A percentile compares a stretch with the other conserved stretches of the same genome.
Conservation (phyloP, 2,113 vertebrate genomes). For the Eulacestoma nigropectus region DNA sequence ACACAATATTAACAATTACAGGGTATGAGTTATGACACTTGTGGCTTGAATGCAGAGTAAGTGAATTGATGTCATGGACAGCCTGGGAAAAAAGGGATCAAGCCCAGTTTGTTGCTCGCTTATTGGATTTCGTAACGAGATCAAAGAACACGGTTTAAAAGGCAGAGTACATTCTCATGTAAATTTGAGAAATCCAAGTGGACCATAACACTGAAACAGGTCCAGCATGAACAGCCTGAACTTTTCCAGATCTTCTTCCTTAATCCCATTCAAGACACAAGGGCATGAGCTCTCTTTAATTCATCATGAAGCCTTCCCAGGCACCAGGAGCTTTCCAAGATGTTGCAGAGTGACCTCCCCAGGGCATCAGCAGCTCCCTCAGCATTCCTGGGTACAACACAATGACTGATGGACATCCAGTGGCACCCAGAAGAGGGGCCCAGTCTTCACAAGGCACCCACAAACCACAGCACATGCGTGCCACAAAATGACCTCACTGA, state of each 20-base stretch:
- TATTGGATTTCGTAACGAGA: rapidly evolving
- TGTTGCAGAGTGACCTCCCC: neutral
- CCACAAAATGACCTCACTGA: too few relatives aligned
- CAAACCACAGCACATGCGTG: neutral
- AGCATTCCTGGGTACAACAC: neutral
- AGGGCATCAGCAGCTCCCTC: neutral
- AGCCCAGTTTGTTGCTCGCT: neutral
- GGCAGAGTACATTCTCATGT: rapidly evolving
- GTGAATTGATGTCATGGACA: neutral
- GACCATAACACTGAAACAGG: rapidly evolving
- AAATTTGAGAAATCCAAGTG: neutral
- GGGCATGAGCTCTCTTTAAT: neutral
- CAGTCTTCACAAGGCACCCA: neutral
- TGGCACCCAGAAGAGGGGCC: neutral
- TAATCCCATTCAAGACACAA: neutral
- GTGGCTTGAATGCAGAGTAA: neutral
- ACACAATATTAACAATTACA: neutral
- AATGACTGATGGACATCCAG: neutral
- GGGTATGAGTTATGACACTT: neutral
- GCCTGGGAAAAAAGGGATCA: neutral
- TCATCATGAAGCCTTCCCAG: neutral
- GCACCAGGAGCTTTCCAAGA: rapidly evolving
- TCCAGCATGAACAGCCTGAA: rapidly evolving
- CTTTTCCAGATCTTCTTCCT: rapidly evolving
- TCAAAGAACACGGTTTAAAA: neutral